Base-by-base conservation (phyloP, 2,797 vertebrate genomes). In the Gouania willdenowi region DNA sequence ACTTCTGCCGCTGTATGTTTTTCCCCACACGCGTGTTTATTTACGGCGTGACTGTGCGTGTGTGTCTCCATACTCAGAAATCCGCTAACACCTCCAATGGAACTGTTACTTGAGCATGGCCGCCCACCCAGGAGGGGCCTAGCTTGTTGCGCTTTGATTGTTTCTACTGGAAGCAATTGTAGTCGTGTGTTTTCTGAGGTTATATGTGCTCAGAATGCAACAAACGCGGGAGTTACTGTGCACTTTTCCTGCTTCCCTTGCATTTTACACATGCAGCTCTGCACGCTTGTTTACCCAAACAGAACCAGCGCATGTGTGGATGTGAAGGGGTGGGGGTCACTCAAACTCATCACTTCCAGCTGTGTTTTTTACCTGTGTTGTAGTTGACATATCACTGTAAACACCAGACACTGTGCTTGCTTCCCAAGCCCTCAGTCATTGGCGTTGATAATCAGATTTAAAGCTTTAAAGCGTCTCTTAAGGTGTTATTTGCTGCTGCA, bases 131-230 rank as follows among this genome's bases (percentile, higher is more conserved):
- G 16, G 32, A 42, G 28, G 67, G 81, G 81, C 81, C 81, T 82
- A 58, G 77, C 73, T 82, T 82, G 77, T 83, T 82, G 74, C 79
- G 71, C 31, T 32, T 29, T 19, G 51, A 36, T 38, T 44, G 26
- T 41, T 23, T 10, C 19, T 11, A 2, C 20, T 14, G 4, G 1
- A 19, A 14, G 25, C 5, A 5, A 9, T 5, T 6, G 10, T 35
- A 1, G 13, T 14, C 4, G 9, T 9, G n/a, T n/a, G n/a, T 15
- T 10, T 1, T 3, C 13, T 13, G 14, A 14, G 13, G 13, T 14
- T 13, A 13, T 13, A 14, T 14, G 13, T 2, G 13, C 14, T 14
- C 14, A 13, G 13, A 13, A 14, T 13, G 14, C 14, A 14, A 3
- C n/a, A n/a, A n/a, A n/a, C n/a, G 14, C n/a, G 14, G 13, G 2